Evolutionary conservation across 1,140 invertebrate genomes (phyloP).

Genomic region (Ganaspis sp.): DNA sequence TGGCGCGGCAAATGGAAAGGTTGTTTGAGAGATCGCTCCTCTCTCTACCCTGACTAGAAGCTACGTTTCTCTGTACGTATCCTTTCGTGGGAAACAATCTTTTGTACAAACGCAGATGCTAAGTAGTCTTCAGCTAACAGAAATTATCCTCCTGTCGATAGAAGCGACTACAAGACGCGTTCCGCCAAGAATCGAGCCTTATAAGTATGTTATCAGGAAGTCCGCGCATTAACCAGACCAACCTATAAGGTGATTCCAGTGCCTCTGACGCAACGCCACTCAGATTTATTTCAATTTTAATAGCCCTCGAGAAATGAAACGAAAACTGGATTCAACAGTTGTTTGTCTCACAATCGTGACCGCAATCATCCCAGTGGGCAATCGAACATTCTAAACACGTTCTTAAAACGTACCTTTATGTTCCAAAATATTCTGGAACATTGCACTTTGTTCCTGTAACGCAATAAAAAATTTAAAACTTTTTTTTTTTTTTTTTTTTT

Average conservation of each 20-base stretch:
- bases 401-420: too few species aligned
- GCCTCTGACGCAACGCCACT: not conserved
- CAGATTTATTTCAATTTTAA: too few species aligned
- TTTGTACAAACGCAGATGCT: conserved; percentile 27
- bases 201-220: conserved; percentile 57
- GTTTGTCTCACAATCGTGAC: too few species aligned
- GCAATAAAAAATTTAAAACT: too few species aligned
- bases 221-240: conserved; percentile 50
- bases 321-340: too few species aligned
- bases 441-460: too few species aligned
- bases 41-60: not conserved
- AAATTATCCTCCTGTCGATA: conserved; percentile 25
- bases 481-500: too few species aligned
- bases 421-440: too few species aligned
- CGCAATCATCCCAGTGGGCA: too few species aligned
- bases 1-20: not conserved
- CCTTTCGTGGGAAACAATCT: conserved; percentile 4
- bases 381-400: too few species aligned
- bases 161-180: not conserved
- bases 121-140: conserved; percentile 13
- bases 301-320: too few species aligned
- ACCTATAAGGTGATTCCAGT: conserved; percentile 51
- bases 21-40: not conserved
- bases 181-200: conserved; percentile 50
- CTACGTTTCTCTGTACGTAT: not conserved